Evolutionary conservation across 2,888 invertebrate genomes (phyloP).

Genomic region (Nomada fucata): DNA sequence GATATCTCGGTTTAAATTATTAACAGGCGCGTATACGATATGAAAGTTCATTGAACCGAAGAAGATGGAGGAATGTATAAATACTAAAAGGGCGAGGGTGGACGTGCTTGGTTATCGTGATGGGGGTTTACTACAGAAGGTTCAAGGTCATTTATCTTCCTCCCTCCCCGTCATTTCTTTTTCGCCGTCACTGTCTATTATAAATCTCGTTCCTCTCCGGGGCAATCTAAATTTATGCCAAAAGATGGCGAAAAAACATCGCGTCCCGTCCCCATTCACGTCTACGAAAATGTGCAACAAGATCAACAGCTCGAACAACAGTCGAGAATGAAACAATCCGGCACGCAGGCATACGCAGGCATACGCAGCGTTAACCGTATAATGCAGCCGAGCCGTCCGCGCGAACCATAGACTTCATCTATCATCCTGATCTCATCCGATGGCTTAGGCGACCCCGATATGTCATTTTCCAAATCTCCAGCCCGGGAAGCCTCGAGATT

Average conservation of each 20-base stretch:
- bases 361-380: conserved; percentile 57
- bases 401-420: conserved; percentile 73
- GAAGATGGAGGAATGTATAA: neutral
- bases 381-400: conserved; percentile 69
- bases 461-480: conserved; percentile 77
- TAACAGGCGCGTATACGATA: neutral
- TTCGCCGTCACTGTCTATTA: neutral
- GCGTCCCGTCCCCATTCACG: neutral
- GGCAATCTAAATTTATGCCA: neutral
- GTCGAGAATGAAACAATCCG: conserved; percentile 5
- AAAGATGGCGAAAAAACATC: neutral
- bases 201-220: neutral
- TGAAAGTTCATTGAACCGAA: conserved; percentile 9
- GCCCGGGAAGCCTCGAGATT: conserved; percentile 60
- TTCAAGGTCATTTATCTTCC: conserved; percentile 6
- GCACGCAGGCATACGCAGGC: neutral
- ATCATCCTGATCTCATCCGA: conserved; percentile 77
- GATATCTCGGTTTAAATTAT: conserved; percentile 1
- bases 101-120: neutral
- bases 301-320: neutral
- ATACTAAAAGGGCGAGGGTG: neutral
- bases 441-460: conserved; percentile 77
- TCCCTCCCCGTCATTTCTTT: neutral
- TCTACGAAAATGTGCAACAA: neutral
- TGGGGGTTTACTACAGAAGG: neutral